Evolutionary conservation across 2,888 invertebrate species (phyloP).

Genomic region (Lasioglossum zephyrum): DNA sequence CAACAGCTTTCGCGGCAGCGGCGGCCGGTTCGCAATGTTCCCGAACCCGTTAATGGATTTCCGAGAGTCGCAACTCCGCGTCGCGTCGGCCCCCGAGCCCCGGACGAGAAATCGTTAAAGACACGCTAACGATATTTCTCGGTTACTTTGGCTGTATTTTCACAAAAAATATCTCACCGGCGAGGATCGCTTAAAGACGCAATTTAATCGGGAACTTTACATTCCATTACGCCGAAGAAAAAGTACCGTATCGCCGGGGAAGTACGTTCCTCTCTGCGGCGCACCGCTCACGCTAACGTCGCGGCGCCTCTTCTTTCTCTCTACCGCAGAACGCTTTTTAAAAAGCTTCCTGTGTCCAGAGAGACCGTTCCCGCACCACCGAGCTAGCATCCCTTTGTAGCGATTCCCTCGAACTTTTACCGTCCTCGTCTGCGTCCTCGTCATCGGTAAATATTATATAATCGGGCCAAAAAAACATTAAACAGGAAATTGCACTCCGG

Average conservation of each 20-base stretch:
- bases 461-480: neutral
- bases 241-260: constrained; percentile 39
- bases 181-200: constrained; percentile 57
- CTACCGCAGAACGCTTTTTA: constrained; percentile 36
- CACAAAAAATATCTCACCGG: constrained; percentile 51
- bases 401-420: constrained; percentile 14
- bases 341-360: constrained; percentile 46
- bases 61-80: neutral
- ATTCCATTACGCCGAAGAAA: constrained; percentile 52
- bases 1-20: constrained; percentile 9
- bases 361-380: constrained; percentile 13
- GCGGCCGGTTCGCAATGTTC: neutral
- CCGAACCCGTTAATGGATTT: constrained; percentile 34
- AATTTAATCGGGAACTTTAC: constrained; percentile 60
- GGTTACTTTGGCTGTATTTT: constrained; percentile 52
- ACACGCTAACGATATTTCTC: constrained; percentile 52
- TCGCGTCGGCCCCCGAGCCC: neutral
- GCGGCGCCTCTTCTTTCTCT: neutral
- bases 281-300: neutral
- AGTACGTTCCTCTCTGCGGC: constrained; percentile 31
- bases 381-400: constrained; percentile 35
- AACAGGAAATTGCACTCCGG: neutral
- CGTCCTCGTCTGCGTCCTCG: neutral
- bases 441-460: constrained; percentile 33
- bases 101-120: constrained; percentile 23